Evolutionary conservation across 2,888 invertebrate species (phyloP).

Genomic region (Mythimna impura): DNA sequence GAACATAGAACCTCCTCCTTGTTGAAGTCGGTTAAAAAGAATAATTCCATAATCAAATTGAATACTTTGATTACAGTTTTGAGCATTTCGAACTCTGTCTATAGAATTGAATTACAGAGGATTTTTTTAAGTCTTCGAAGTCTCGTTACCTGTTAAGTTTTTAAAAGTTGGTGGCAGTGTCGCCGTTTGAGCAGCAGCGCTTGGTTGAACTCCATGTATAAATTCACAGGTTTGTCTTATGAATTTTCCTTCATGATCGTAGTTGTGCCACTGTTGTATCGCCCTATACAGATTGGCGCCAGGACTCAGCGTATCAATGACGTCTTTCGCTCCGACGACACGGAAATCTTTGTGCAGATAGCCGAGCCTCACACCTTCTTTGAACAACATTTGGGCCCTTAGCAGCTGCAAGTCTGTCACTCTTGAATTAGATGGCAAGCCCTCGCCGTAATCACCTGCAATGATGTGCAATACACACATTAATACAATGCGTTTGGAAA

Average conservation of each 20-base stretch:
- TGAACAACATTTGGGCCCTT: conserved; percentile 73
- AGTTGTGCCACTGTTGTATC: conserved; percentile 73
- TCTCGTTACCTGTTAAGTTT: neutral
- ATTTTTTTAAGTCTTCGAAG: neutral
- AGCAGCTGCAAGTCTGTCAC: conserved; percentile 75
- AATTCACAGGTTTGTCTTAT: conserved; percentile 70
- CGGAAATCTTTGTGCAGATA: conserved; percentile 74
- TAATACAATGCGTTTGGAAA: neutral
- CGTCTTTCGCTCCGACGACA: conserved; percentile 78
- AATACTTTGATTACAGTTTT: neutral
- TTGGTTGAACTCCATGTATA: conserved; percentile 62
- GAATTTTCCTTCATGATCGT: conserved; percentile 70
- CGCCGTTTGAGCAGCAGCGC: neutral
- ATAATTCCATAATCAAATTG: neutral
- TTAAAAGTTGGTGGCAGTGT: neutral
- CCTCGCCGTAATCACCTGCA: conserved; percentile 84
- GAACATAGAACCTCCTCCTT: no score
- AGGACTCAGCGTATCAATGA: conserved; percentile 75
- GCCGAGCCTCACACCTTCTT: conserved; percentile 75
- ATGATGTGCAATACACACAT: conserved; percentile 7
- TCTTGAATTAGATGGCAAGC: conserved; percentile 65
- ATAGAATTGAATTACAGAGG: no score
- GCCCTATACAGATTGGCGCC: conserved; percentile 78
- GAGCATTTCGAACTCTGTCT: no score
- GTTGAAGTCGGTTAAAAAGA: no score